These are phyloP conservation scores for Acronicta alni DNA, from an alignment of 2,888 invertebrate genomes.

Conservation along the genomic window DNA sequence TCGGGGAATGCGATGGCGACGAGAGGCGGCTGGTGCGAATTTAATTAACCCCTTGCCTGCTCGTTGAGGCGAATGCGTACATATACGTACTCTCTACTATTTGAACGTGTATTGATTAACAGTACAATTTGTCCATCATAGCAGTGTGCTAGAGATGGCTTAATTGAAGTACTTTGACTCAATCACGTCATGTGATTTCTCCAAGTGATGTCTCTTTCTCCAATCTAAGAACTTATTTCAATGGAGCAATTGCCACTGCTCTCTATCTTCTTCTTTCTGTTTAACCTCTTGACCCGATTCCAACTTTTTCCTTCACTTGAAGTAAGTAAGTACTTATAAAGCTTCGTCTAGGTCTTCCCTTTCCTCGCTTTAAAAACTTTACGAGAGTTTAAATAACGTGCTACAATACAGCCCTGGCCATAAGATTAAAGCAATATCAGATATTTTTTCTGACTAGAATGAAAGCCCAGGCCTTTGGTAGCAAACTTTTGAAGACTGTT, in stretches of 20 bases:
- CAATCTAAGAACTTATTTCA: no score
- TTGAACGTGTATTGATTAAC: constrained; percentile 51
- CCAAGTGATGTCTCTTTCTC: no score
- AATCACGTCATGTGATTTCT: no score
- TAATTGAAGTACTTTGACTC: neutral
- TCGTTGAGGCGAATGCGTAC: constrained; percentile 77
- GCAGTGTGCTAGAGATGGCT: neutral
- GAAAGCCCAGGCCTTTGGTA: constrained; percentile 73
- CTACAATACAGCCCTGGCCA: constrained; percentile 33
- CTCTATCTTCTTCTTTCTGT: no score
- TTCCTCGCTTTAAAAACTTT: neutral
- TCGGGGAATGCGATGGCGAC: constrained; percentile 85
- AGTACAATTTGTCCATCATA: constrained; percentile 32
- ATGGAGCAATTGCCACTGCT: no score
- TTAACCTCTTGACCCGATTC: no score
- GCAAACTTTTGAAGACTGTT: constrained; percentile 78
- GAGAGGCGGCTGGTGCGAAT: constrained; percentile 87
- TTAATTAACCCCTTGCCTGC: constrained; percentile 88
- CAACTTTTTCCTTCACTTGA: no score
- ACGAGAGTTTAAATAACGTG: constrained; percentile 32
- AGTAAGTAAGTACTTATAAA: no score
- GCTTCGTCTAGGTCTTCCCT: no score
- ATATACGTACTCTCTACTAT: constrained; percentile 44
- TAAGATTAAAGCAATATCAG: constrained; percentile 50
- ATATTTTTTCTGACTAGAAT: constrained; percentile 72